Percentiles rank a stretch among this genome's conserved stretches.
Evolutionary conservation across 1,140 invertebrate species (phyloP).

Genomic region (Drepana arcuata): DNA sequence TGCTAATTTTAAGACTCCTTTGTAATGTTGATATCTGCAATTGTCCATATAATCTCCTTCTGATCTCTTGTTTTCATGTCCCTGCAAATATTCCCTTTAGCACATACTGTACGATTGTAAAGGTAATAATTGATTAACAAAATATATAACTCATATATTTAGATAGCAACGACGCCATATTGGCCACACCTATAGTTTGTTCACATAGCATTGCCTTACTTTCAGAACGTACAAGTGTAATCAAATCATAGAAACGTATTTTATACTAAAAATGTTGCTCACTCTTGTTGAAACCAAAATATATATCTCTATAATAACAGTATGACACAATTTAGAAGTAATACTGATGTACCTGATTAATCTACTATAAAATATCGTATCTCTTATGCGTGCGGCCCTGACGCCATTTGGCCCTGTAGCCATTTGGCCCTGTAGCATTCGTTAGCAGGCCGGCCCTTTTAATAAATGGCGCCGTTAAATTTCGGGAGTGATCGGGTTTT

Average conservation of each 20-base stretch:
- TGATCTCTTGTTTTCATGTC: conserved; percentile 31
- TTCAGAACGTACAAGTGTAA: conserved; percentile 15
- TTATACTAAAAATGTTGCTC: conserved; percentile 27
- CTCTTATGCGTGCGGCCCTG: too few species aligned
- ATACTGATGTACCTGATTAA: too few species aligned
- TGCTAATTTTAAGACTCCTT: conserved; percentile 26
- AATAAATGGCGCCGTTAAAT: too few species aligned
- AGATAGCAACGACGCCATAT: conserved; percentile 13
- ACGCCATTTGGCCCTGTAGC: too few species aligned
- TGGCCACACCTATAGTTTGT: conserved; percentile 21
- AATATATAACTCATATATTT: conserved; percentile 26
- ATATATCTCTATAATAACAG: conserved; percentile 23
- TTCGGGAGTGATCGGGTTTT: too few species aligned
- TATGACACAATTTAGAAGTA: too few species aligned
- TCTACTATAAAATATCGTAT: too few species aligned
- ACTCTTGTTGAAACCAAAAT: conserved; percentile 26
- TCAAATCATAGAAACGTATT: conserved; percentile 11
- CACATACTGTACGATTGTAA: conserved; percentile 23
- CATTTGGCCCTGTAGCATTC: too few species aligned
- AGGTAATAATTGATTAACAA: conserved; percentile 30
- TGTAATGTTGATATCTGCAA: conserved; percentile 20
- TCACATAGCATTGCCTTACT: conserved; percentile 29
- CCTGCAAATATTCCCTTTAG: conserved; percentile 15
- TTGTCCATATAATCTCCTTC: conserved; percentile 27
- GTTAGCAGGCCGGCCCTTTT: too few species aligned